phyloP scores from a whole-genome alignment of 2,888 invertebrate genomes.

The Hirtodrosophila duncani region DNA sequence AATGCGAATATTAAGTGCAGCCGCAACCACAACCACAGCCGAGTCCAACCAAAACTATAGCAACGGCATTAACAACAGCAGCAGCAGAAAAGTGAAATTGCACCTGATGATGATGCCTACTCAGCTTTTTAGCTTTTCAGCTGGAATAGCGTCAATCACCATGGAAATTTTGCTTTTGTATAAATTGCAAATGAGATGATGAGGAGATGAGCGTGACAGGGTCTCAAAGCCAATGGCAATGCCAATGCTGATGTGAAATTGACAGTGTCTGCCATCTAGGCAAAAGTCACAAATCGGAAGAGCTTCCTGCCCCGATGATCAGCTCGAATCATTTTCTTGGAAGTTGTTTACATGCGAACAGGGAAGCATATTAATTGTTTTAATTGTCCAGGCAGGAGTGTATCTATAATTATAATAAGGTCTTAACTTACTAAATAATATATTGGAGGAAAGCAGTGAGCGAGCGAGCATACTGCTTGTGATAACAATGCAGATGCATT shows the following conservation, averaged over 20 bases:
- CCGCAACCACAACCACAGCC: constrained; percentile 1
- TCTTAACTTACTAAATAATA: no score
- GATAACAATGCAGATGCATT: no score
- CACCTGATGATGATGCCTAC: constrained; percentile 36
- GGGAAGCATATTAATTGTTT: no score
- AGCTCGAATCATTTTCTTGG: no score
- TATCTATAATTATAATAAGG: no score
- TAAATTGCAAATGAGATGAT: constrained; percentile 65
- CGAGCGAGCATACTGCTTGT: no score
- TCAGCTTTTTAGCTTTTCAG: neutral
- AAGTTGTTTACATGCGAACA: no score
- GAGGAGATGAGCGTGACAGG: constrained; percentile 34
- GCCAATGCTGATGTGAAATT: constrained; percentile 25
- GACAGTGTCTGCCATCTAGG: no score
- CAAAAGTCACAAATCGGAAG: constrained; percentile 27
- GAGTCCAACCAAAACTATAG: constrained; percentile 41
- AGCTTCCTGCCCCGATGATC: constrained; percentile 21
- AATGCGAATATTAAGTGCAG: constrained; percentile 57
- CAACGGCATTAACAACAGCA: no score
- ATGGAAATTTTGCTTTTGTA: constrained; percentile 42
- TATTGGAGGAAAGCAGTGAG: no score
- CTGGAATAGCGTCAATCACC: constrained; percentile 22
- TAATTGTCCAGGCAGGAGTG: no score
- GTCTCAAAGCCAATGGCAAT: constrained; percentile 28
- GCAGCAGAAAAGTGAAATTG: constrained; percentile 64